These are phyloP conservation scores for Hypocryptadius cinnamomeus DNA, from an alignment of 2,113 vertebrate species.

Conservation along the genomic window DNA sequence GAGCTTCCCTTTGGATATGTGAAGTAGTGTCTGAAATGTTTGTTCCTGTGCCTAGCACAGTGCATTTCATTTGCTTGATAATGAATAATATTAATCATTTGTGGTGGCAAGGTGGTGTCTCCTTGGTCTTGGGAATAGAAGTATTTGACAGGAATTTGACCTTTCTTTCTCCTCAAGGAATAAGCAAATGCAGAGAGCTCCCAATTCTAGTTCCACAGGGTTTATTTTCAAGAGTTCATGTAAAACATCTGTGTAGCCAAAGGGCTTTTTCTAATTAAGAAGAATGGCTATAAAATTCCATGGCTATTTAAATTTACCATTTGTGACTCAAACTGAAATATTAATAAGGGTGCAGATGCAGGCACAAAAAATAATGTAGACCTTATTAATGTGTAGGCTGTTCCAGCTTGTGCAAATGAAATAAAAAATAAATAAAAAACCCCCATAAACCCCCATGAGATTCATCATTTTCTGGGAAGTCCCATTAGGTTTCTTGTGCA, in stretches of 20 bases:
- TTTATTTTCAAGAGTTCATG: slow-evolving; percentile 35
- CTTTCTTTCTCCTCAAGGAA: neutral
- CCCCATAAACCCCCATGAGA: neutral
- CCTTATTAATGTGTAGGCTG: neutral
- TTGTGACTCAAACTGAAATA: slow-evolving; percentile 23
- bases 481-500: neutral
- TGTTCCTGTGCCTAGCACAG: neutral
- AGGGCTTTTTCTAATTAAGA: slow-evolving; percentile 50
- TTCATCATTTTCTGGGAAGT: neutral
- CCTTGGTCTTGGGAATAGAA: neutral
- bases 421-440: neutral
- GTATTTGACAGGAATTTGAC: slow-evolving; percentile 25
- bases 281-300: slow-evolving; percentile 44
- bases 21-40: neutral
- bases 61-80: neutral
- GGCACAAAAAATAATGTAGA: slow-evolving; percentile 2
- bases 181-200: neutral
- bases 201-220: neutral
- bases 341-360: slow-evolving; percentile 41
- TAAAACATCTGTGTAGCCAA: slow-evolving; percentile 55
- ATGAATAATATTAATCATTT: neutral
- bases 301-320: slow-evolving; percentile 40
- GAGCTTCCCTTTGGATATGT: neutral
- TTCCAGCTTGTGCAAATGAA: neutral
- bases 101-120: neutral